Evolutionary conservation across 2,113 vertebrate genomes (phyloP).

Genomic region (Urocolius indicus): DNA sequence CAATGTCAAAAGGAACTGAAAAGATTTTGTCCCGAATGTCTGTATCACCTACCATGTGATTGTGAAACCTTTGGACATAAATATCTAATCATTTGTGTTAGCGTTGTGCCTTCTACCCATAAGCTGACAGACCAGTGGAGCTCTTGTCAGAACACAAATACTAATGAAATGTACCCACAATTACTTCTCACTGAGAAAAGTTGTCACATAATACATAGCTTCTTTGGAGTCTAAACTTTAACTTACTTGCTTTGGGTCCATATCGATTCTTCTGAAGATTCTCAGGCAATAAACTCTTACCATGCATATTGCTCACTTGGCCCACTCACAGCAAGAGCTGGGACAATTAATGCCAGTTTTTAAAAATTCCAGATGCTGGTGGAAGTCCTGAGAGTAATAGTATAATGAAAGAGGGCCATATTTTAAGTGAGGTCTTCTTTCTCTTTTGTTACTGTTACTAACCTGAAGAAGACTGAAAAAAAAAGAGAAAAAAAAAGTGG

Average conservation of each 20-base stretch:
- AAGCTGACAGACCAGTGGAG: background rate
- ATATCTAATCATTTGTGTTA: background rate
- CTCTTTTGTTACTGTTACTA: background rate
- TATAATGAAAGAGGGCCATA: background rate
- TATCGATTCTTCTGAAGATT: background rate
- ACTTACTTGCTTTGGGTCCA: background rate
- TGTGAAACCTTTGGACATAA: background rate
- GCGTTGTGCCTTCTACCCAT: background rate
- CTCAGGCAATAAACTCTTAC: background rate
- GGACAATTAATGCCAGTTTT: background rate
- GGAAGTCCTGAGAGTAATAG: background rate
- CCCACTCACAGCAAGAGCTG: background rate
- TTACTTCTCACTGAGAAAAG: background rate
- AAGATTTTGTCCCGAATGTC: background rate
- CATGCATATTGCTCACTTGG: background rate
- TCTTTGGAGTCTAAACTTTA: background rate
- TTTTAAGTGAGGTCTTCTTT: background rate
- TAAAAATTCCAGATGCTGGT: background rate
- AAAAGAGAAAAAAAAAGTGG: accelerated
- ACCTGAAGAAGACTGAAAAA: background rate
- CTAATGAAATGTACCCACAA: background rate
- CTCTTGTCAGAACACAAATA: background rate
- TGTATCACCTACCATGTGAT: background rate
- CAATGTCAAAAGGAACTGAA: background rate
- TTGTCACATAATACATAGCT: background rate